Conservation (phyloP, 2,797 vertebrate genomes). For the Cynopterus sphinx region DNA sequence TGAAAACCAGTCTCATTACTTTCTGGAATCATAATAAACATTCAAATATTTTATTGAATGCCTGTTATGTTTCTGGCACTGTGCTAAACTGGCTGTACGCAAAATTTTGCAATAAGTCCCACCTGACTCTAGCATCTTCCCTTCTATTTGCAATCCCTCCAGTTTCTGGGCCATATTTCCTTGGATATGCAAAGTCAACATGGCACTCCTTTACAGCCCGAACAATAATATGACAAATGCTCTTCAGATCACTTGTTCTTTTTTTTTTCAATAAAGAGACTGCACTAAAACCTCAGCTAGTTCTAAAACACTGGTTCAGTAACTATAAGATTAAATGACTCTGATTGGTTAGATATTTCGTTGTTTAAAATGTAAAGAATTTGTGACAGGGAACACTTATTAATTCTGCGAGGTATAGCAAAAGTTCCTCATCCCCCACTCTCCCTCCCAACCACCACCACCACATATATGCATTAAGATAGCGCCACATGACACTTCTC, state of each 20-base stretch:
- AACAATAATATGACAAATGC: background rate
- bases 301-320: constrained; percentile 37
- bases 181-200: background rate
- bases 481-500: background rate
- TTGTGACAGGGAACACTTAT: background rate
- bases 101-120: background rate
- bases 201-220: background rate
- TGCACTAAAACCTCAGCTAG: background rate
- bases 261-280: background rate
- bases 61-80: background rate
- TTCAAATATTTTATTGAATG: background rate
- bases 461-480: background rate
- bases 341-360: background rate
- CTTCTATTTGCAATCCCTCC: background rate
- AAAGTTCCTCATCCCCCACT: background rate
- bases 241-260: constrained; percentile 40
- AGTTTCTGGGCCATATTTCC: background rate
- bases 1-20: constrained; percentile 16
- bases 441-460: background rate
- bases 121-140: background rate
- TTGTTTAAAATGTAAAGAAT: constrained; percentile 42
- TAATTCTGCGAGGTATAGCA: background rate
- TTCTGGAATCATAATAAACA: background rate
- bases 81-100: background rate
- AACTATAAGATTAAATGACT: background rate